Percentiles rank a stretch among this genome's conserved stretches.
These are phyloP conservation scores for Mactromeris polynyma DNA, from an alignment of 2,888 invertebrate genomes.

Conservation along the genomic window DNA sequence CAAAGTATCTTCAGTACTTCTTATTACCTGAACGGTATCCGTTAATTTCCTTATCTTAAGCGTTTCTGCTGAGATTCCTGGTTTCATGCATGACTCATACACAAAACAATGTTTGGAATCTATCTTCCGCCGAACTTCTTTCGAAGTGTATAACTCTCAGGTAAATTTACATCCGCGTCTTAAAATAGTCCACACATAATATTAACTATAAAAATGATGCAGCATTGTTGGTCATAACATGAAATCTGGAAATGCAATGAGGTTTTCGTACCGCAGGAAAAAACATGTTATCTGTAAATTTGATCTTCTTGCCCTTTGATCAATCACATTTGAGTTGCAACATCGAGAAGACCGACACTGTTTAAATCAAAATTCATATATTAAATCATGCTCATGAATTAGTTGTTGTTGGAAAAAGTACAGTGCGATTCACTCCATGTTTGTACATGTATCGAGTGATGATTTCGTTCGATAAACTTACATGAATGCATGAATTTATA, in stretches of 20 bases:
- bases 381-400: too few relatives aligned
- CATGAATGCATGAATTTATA: too few relatives aligned
- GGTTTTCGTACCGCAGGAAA: neutral
- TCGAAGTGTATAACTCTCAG: constrained; percentile 29
- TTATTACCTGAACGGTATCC: too few relatives aligned
- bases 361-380: too few relatives aligned
- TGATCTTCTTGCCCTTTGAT: neutral
- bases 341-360: too few relatives aligned
- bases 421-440: too few relatives aligned
- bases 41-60: neutral
- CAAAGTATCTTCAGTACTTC: too few relatives aligned
- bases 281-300: neutral
- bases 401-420: too few relatives aligned
- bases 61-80: neutral
- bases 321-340: neutral
- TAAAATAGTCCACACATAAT: constrained; percentile 33
- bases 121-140: constrained; percentile 32
- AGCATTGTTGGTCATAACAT: neutral
- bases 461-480: too few relatives aligned
- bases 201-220: neutral
- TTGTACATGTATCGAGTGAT: too few relatives aligned
- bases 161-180: constrained; percentile 43
- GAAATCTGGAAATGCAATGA: neutral
- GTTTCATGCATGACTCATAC: constrained; percentile 20
- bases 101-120: constrained; percentile 41